These are phyloP conservation scores for Cichlasoma orientale DNA, from an alignment of 2,797 vertebrate genomes.

Conservation along the genomic window DNA sequence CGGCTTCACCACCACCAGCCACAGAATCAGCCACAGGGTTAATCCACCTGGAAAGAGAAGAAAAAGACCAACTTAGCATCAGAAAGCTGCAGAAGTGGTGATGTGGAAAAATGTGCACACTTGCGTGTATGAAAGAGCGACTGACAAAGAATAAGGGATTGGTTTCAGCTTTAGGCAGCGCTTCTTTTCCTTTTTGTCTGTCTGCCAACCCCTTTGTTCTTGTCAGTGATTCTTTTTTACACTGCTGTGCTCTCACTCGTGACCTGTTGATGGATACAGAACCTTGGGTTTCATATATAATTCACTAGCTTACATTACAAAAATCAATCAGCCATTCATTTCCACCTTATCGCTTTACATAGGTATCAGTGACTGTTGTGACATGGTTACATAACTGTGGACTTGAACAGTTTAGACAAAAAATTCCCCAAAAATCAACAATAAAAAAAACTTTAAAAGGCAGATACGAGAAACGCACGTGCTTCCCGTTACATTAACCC, in stretches of 20 bases:
- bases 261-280: slow-evolving; percentile 52
- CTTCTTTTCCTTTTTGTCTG: slow-evolving; percentile 1
- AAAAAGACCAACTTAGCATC: background rate
- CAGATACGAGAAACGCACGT: background rate
- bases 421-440: background rate
- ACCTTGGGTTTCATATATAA: slow-evolving; percentile 57
- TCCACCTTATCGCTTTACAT: slow-evolving; percentile 57
- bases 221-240: slow-evolving; percentile 45
- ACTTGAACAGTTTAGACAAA: background rate
- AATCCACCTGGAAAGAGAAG: slow-evolving; percentile 72
- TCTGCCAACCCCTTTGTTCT: slow-evolving; percentile 44
- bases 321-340: slow-evolving; percentile 61
- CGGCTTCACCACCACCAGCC: slow-evolving; percentile 80
- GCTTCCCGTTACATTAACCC: slow-evolving; percentile 26
- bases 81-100: background rate
- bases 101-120: background rate
- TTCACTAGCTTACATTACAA: slow-evolving; percentile 57
- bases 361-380: slow-evolving; percentile 18
- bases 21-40: slow-evolving; percentile 79
- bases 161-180: slow-evolving; percentile 15
- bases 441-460: background rate
- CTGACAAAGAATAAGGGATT: slow-evolving; percentile 2
- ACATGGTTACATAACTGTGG: slow-evolving; percentile 40
- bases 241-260: slow-evolving; percentile 31
- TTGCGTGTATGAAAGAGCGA: background rate